Conservation (phyloP, 2,888 invertebrate genomes). For the Xestia rhomboidea region DNA sequence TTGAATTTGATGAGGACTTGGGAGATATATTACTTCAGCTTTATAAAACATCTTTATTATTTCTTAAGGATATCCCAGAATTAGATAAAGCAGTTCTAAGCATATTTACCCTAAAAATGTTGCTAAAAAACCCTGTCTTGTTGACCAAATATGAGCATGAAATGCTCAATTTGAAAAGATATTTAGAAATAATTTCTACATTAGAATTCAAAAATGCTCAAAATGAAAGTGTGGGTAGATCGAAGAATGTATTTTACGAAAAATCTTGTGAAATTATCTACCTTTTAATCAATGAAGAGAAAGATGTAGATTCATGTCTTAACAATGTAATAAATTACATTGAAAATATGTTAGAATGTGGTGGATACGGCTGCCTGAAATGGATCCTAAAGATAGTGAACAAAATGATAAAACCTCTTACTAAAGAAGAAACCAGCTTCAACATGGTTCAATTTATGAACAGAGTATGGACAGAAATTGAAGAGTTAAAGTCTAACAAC, state of each 20-base stretch:
- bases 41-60: conserved; percentile 74
- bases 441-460: conserved; percentile 78
- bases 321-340: conserved; percentile 74
- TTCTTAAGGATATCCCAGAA: conserved; percentile 73
- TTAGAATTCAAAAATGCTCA: conserved; percentile 65
- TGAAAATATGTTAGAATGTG: conserved; percentile 83
- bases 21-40: conserved; percentile 73
- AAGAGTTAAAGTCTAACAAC: conserved; percentile 86
- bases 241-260: conserved; percentile 81
- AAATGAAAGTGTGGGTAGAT: conserved; percentile 78
- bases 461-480: conserved; percentile 85
- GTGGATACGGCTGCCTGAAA: conserved; percentile 86
- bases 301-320: conserved; percentile 54
- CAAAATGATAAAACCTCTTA: conserved; percentile 72
- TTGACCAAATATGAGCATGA: conserved; percentile 71
- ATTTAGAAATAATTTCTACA: conserved; percentile 70
- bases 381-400: conserved; percentile 83
- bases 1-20: conserved; percentile 56
- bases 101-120: conserved; percentile 74
- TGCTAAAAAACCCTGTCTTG: conserved; percentile 68
- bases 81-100: conserved; percentile 77
- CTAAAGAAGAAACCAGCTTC: conserved; percentile 69
- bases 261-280: conserved; percentile 80
- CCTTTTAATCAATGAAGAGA: conserved; percentile 65
- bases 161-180: conserved; percentile 72